Base-by-base conservation (phyloP, 1,140 invertebrate genomes). In the Patella vulgata region DNA sequence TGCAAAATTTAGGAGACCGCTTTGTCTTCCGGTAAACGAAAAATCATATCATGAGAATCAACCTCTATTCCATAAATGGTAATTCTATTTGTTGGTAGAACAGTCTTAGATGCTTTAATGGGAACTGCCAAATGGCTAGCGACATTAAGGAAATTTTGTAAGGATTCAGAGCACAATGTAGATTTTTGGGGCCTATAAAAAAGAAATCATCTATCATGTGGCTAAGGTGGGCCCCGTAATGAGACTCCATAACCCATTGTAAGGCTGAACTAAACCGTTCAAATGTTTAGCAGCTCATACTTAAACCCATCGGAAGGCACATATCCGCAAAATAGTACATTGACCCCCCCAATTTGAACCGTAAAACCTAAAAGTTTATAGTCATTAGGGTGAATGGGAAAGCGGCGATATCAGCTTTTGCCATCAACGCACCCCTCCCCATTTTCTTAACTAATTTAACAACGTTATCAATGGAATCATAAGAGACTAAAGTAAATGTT, bases 1-100 rank as follows among this genome's bases (percentile, higher is more conserved):
- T 14, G 44, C 40, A 51, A 66, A 60, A 36, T 59, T 64, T 25
- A 59, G 28, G 11, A 59, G 23, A 50, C 66, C 66, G n/a, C n/a
- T n/a, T n/a, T n/a, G n/a, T n/a, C n/a, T n/a, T n/a, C n/a, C n/a
- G n/a, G n/a, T n/a, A n/a, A n/a, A n/a, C n/a, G n/a, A n/a, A n/a
- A n/a, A n/a, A n/a, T n/a, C n/a, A n/a, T n/a, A n/a, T n/a, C n/a
- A n/a, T n/a, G n/a, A n/a, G 65, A 50, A 14, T 59, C 8, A 31
- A 43, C 23, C 17, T 53, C 28, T 17, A 66, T 2, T 2, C 21
- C 2, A 1, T 4, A 11, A 2, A 59, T 27, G 5, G 43, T 50
- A 27, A 59, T 36, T 14, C 33, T 5, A 17, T 27, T 50, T 53
- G 3, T 36, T 11, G 23, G 17, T 53, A 25, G 4, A 14, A 17